Percentiles rank a stretch among this genome's conserved stretches.
These are phyloP conservation scores for Psittacula echo DNA, from an alignment of 2,797 vertebrate genomes.

Conservation along the genomic window DNA sequence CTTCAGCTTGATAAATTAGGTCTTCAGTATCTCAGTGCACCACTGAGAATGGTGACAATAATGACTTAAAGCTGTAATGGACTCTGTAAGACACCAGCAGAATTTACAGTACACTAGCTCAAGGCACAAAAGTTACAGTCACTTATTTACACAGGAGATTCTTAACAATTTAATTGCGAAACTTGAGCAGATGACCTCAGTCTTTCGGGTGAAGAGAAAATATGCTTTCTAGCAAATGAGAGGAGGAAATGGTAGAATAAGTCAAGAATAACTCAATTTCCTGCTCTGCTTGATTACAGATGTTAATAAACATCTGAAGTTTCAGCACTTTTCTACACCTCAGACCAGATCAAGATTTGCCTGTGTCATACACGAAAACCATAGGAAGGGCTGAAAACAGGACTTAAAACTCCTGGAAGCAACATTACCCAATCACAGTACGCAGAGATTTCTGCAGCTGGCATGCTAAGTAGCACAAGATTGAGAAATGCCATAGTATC, in stretches of 20 bases:
- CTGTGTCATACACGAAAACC: neutral
- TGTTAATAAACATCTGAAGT: neutral
- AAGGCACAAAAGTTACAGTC: neutral
- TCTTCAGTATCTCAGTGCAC: neutral
- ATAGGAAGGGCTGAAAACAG: neutral
- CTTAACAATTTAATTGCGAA: neutral
- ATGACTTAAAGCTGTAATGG: neutral
- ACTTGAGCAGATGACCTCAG: neutral
- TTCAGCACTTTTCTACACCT: neutral
- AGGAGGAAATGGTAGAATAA: neutral
- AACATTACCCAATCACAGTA: neutral
- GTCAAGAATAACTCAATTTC: neutral
- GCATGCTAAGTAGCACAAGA: neutral
- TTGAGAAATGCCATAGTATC: fast-evolving
- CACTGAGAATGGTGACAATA: neutral
- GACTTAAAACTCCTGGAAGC: neutral
- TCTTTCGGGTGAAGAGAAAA: neutral
- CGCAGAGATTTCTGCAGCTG: neutral
- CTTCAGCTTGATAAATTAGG: neutral
- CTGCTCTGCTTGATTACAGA: neutral
- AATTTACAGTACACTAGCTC: neutral
- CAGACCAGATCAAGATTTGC: neutral
- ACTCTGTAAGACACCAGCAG: neutral
- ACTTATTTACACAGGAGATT: neutral
- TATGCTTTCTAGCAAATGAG: neutral